These are phyloP conservation scores for Scrobipalpa costella DNA, from an alignment of 2,888 invertebrate genomes.

Conservation along the genomic window DNA sequence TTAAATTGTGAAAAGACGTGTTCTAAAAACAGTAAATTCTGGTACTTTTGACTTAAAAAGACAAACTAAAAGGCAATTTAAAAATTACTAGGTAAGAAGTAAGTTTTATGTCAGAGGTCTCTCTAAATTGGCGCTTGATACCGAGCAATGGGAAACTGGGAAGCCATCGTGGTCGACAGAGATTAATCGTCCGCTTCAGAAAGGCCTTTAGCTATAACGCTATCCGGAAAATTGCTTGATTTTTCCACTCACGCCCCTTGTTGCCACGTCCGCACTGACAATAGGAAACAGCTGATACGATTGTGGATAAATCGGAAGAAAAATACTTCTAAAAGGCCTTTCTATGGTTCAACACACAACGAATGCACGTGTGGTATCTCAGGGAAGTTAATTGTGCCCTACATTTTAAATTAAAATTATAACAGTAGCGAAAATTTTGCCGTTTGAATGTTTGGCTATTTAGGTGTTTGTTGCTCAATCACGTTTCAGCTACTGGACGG, in stretches of 20 bases:
- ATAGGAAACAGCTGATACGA: slow-evolving; percentile 57
- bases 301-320: slow-evolving; percentile 42
- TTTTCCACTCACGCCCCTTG: slow-evolving; percentile 69
- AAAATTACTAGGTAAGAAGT: background rate
- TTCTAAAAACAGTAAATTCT: slow-evolving; percentile 31
- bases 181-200: slow-evolving; percentile 72
- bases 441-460: too few relatives aligned
- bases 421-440: too few relatives aligned
- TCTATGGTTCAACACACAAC: too few relatives aligned
- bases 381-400: too few relatives aligned
- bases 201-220: slow-evolving; percentile 73
- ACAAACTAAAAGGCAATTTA: slow-evolving; percentile 33
- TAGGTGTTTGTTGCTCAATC: too few relatives aligned
- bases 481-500: too few relatives aligned
- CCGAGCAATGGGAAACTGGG: slow-evolving; percentile 50
- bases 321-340: background rate
- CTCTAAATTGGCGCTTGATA: slow-evolving; percentile 59
- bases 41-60: slow-evolving; percentile 37
- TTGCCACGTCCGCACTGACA: slow-evolving; percentile 66
- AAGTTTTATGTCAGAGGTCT: slow-evolving; percentile 52
- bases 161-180: slow-evolving; percentile 71
- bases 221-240: slow-evolving; percentile 75
- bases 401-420: too few relatives aligned
- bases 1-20: slow-evolving; percentile 38
- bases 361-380: too few relatives aligned